Conservation (phyloP, 2,113 vertebrate genomes). For the Hydrolagus affinis region DNA sequence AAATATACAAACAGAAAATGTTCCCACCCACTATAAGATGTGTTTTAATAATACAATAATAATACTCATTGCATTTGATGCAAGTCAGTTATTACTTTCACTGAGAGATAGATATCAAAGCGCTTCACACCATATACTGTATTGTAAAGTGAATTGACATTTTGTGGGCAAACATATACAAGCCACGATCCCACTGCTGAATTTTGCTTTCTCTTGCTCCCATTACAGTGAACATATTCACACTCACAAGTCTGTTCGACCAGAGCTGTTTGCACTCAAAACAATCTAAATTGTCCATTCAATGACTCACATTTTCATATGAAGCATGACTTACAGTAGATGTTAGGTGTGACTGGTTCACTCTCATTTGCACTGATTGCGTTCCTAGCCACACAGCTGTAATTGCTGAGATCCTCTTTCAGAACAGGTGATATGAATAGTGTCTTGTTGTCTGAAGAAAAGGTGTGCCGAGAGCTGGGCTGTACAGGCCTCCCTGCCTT, state of each 20-base stretch:
- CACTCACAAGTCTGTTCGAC: not conserved
- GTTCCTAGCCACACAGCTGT: slow-evolving; percentile 61
- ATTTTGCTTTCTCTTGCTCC: not conserved
- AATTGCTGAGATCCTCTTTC: slow-evolving; percentile 64
- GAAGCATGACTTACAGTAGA: slow-evolving; percentile 61
- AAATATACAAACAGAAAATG: too few species aligned
- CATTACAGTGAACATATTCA: not conserved
- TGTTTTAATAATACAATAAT: too few species aligned
- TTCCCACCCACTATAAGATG: too few species aligned
- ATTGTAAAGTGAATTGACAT: too few species aligned
- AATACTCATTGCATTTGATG: too few species aligned
- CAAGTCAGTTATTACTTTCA: too few species aligned
- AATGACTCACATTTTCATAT: not conserved
- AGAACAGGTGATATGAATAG: slow-evolving; percentile 58
- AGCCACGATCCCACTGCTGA: too few species aligned
- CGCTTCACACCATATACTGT: too few species aligned
- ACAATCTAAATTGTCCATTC: not conserved
- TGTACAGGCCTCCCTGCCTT: slow-evolving; percentile 53
- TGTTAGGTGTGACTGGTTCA: slow-evolving; percentile 53
- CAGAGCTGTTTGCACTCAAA: not conserved
- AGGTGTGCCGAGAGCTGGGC: slow-evolving; percentile 43
- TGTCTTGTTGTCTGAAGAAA: slow-evolving; percentile 52
- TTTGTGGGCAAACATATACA: not conserved
- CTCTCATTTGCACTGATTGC: slow-evolving; percentile 59
- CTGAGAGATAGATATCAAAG: too few species aligned